Conservation (phyloP, 2,888 invertebrate species). For the Molanna angustata region DNA sequence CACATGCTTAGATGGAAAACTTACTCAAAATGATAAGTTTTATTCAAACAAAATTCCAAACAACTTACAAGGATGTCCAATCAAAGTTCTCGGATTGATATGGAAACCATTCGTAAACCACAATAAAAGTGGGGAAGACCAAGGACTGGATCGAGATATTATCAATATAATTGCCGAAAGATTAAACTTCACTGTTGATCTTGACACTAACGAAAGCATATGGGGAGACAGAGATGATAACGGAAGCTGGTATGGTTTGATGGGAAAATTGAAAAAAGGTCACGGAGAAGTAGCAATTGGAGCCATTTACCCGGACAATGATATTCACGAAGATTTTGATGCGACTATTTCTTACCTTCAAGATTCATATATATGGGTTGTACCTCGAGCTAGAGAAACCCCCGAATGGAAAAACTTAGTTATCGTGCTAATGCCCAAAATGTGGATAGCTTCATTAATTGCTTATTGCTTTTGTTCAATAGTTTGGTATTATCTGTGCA, state of each 20-base stretch:
- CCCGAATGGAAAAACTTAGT: conserved; percentile 35
- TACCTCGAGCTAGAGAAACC: conserved; percentile 37
- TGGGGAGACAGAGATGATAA: conserved; percentile 36
- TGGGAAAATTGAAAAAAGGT: conserved; percentile 35
- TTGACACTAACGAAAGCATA: conserved; percentile 30
- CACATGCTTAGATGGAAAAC: conserved; percentile 17
- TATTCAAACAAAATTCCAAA: conserved; percentile 38
- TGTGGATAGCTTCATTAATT: conserved; percentile 29
- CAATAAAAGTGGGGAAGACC: conserved; percentile 21
- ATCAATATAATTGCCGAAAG: conserved; percentile 36
- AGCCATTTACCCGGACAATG: conserved; percentile 37
- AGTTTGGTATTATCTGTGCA: conserved; percentile 26
- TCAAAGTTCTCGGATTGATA: conserved; percentile 37
- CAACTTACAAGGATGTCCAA: conserved; percentile 37
- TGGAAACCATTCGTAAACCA: conserved; percentile 40
- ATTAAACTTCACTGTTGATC: conserved; percentile 35
- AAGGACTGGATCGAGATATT: conserved; percentile 37
- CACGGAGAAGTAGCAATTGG: conserved; percentile 39
- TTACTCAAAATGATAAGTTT: conserved; percentile 11
- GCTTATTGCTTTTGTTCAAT: conserved; percentile 21
- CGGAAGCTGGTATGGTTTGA: conserved; percentile 36
- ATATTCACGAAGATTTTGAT: conserved; percentile 37
- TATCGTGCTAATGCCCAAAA: conserved; percentile 26
- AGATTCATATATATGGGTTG: conserved; percentile 40
- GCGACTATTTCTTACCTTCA: conserved; percentile 37